Percentiles rank a stretch among this genome's conserved stretches.
Conservation (phyloP, 1,140 invertebrate genomes). For the Hypsibius dujardini region DNA sequence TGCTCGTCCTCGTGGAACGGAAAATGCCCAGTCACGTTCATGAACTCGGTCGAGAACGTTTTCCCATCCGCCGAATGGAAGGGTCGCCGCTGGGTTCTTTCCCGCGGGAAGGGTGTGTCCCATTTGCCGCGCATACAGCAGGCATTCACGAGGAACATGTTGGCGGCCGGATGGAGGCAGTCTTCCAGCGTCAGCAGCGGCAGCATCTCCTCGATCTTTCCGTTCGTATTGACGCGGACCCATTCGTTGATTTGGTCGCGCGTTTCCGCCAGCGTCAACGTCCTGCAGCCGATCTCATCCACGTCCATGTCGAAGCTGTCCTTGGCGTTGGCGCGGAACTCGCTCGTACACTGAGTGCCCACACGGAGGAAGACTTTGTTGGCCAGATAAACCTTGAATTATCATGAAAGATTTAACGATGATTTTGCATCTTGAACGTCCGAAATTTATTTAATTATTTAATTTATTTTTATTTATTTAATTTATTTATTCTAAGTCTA, state of each 20-base stretch:
- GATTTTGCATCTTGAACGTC: too few species aligned
- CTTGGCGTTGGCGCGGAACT: conserved; percentile 1
- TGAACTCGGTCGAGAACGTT: background rate
- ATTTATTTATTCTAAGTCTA: too few species aligned
- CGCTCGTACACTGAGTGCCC: background rate
- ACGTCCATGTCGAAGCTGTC: background rate
- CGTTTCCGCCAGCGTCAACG: background rate
- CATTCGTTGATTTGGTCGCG: background rate
- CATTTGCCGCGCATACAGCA: background rate
- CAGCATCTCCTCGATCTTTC: background rate
- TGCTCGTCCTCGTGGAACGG: background rate
- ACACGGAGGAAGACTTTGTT: conserved; percentile 10
- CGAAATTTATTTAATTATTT: too few species aligned
- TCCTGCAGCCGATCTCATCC: background rate
- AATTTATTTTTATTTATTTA: too few species aligned
- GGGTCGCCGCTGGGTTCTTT: background rate
- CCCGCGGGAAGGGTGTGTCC: background rate
- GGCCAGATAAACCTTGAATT: background rate
- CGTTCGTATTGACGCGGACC: background rate
- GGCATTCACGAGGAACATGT: background rate
- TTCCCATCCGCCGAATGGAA: background rate
- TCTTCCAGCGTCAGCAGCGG: background rate
- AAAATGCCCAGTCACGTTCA: background rate
- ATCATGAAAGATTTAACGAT: too few species aligned
- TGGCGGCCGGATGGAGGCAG: background rate